Evolutionary conservation across 2,797 vertebrate genomes (phyloP).

Genomic region (Streptopelia turtur): DNA sequence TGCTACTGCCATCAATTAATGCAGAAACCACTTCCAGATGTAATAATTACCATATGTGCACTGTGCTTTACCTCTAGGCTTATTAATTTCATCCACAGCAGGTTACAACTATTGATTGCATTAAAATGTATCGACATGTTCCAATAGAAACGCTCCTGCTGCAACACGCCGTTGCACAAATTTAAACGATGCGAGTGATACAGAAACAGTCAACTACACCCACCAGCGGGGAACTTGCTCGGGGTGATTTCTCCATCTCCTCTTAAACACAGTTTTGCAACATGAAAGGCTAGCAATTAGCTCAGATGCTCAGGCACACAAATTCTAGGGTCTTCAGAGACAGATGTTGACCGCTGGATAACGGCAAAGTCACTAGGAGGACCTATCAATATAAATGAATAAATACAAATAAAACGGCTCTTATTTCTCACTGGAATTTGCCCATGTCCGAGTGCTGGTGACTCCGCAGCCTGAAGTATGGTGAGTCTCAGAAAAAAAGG

Average conservation of each 20-base stretch:
- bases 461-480: neutral
- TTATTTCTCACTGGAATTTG: neutral
- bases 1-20: slow-evolving; percentile 69
- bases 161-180: neutral
- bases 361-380: neutral
- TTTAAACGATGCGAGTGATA: neutral
- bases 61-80: slow-evolving; percentile 51
- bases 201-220: neutral
- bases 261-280: neutral
- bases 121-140: neutral
- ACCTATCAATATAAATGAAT: neutral
- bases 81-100: slow-evolving; percentile 56
- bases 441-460: too few relatives aligned
- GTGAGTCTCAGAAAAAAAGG: fast-evolving
- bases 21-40: slow-evolving; percentile 57
- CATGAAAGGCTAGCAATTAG: neutral
- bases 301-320: neutral
- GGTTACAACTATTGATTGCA: neutral
- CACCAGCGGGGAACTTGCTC: neutral
- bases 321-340: neutral
- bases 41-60: slow-evolving; percentile 57
- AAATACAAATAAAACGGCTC: neutral
- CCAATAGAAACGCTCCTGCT: neutral
- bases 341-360: neutral
- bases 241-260: neutral